Evolutionary conservation across 1,140 invertebrate genomes (phyloP).

Genomic region (Mercenaria mercenaria): DNA sequence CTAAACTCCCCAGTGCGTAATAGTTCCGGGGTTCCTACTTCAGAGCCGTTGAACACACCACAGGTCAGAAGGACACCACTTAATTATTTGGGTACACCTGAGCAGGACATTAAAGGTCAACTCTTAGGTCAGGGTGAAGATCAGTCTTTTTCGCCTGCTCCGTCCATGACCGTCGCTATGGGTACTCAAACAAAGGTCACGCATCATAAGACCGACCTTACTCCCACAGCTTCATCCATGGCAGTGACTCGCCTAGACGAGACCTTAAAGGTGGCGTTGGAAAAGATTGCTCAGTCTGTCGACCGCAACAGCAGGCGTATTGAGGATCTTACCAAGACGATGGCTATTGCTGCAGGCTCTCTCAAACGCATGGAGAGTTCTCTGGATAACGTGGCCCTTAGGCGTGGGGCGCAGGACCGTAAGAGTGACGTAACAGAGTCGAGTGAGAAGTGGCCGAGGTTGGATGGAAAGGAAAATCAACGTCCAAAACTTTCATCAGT

Average conservation of each 20-base stretch:
- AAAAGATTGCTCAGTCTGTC: background rate
- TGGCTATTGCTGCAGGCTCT: background rate
- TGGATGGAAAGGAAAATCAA: slow-evolving; percentile 6
- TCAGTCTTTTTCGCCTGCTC: background rate
- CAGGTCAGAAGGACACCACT: background rate
- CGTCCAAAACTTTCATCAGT: background rate
- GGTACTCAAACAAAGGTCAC: background rate
- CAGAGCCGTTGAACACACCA: background rate
- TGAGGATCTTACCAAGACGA: background rate
- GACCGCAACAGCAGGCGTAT: background rate
- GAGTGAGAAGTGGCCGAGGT: background rate
- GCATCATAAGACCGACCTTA: background rate
- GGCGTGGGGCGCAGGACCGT: background rate
- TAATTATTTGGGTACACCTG: background rate
- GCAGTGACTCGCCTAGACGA: background rate
- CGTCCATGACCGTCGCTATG: background rate
- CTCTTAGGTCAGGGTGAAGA: background rate
- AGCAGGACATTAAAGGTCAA: background rate
- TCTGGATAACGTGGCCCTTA: background rate
- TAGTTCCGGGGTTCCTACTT: too few relatives aligned
- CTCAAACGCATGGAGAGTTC: background rate
- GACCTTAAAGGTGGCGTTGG: background rate
- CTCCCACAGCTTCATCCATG: background rate
- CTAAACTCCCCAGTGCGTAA: background rate
- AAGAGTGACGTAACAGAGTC: background rate